A percentile compares a stretch with the other conserved stretches of the same genome.
Evolutionary conservation across 2,113 vertebrate species (phyloP).

Genomic region (Xyliphius kryptos): DNA sequence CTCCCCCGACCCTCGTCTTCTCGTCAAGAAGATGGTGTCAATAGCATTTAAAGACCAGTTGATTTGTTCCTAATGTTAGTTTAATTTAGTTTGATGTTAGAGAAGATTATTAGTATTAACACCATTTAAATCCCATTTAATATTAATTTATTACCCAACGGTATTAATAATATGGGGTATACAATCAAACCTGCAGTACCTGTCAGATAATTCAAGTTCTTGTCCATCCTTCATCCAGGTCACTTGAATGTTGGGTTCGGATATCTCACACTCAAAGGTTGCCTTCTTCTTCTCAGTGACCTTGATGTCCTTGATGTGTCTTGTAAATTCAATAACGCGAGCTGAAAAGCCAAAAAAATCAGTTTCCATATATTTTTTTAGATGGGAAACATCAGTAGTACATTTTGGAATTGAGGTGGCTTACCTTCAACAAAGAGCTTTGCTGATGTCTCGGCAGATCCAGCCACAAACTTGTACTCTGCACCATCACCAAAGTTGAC

Average conservation of each 20-base stretch:
- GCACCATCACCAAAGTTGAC: slow-evolving; percentile 94
- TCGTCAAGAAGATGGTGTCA: too few relatives aligned
- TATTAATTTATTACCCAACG: not conserved
- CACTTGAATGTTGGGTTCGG: slow-evolving; percentile 82
- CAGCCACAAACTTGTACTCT: slow-evolving; percentile 88
- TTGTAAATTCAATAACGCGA: slow-evolving; percentile 91
- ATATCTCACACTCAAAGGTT: slow-evolving; percentile 91
- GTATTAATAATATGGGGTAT: not conserved
- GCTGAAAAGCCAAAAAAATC: slow-evolving; percentile 58
- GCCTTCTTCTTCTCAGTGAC: slow-evolving; percentile 93
- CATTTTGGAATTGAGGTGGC: slow-evolving; percentile 7
- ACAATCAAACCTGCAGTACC: slow-evolving; percentile 51
- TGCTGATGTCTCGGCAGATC: slow-evolving; percentile 78
- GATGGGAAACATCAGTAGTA: too few relatives aligned
- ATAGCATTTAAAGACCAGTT: too few relatives aligned
- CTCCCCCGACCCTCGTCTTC: too few relatives aligned
- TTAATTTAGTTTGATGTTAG: not conserved
- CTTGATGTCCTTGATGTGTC: slow-evolving; percentile 89
- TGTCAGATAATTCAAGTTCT: slow-evolving; percentile 81
- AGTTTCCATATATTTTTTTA: too few relatives aligned
- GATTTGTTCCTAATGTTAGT: too few relatives aligned
- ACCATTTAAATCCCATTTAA: too few relatives aligned
- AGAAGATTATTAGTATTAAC: not conserved
- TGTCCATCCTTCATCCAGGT: slow-evolving; percentile 96
- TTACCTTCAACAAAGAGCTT: slow-evolving; percentile 92